Evolutionary conservation across 2,797 vertebrate genomes (phyloP).

Genomic region (Pristis pectinata): DNA sequence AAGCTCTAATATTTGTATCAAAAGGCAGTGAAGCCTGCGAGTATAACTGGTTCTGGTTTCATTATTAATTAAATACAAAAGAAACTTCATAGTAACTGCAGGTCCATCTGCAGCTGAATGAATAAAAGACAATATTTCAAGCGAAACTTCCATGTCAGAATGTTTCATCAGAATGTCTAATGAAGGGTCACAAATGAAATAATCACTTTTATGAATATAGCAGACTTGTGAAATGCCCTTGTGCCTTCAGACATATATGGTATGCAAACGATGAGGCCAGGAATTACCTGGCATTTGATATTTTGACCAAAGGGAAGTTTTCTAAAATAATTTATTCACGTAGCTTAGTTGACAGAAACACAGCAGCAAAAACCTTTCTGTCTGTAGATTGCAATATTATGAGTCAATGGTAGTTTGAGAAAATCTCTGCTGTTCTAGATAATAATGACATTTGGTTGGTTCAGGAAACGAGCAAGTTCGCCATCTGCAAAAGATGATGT

Average conservation of each 20-base stretch:
- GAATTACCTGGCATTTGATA: neutral
- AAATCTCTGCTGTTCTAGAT: neutral
- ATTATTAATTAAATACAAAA: neutral
- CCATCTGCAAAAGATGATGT: conserved; percentile 83
- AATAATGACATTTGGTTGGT: conserved; percentile 14
- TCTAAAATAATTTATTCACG: neutral
- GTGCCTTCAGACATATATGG: neutral
- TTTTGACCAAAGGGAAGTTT: neutral
- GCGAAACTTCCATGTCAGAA: too few relatives aligned
- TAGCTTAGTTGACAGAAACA: neutral
- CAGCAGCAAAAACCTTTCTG: neutral
- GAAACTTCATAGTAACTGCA: neutral
- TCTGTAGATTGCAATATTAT: neutral
- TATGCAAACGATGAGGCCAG: neutral
- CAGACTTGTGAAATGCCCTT: neutral
- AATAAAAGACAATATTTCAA: neutral
- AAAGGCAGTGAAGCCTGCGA: neutral
- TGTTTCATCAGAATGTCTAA: too few relatives aligned
- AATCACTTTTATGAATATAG: neutral
- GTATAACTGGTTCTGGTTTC: neutral
- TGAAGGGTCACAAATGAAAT: too few relatives aligned
- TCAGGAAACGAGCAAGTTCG: conserved; percentile 81
- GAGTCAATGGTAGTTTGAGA: neutral
- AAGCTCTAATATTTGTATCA: neutral
- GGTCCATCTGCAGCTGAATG: neutral